A percentile compares a stretch with the other conserved stretches of the same genome.
phyloP scores from a whole-genome alignment of 2,113 vertebrate species.

The Saiga tatarica region DNA sequence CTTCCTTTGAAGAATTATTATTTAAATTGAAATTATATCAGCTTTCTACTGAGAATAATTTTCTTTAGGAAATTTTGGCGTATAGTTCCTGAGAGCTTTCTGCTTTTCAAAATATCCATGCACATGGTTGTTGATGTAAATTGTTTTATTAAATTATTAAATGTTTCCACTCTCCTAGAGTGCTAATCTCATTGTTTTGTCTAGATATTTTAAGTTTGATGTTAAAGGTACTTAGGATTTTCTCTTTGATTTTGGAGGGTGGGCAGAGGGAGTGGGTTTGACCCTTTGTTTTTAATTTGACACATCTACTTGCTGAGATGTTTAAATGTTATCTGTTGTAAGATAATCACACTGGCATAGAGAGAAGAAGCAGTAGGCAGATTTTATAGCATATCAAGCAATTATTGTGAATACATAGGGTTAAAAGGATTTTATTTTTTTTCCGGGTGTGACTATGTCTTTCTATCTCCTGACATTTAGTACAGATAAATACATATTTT shows the following conservation, averaged over 20 bases:
- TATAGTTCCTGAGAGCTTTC: constrained; percentile 21
- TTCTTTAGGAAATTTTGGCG: constrained; percentile 32
- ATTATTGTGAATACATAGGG: not conserved
- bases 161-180: not conserved
- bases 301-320: not conserved
- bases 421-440: constrained; percentile 18
- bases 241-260: not conserved
- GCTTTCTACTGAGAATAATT: constrained; percentile 11
- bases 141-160: constrained; percentile 41
- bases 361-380: constrained; percentile 9
- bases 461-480: constrained; percentile 19
- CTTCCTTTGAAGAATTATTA: not conserved
- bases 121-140: not conserved
- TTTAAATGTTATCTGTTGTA: not conserved
- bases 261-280: not conserved
- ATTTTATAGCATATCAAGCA: not conserved
- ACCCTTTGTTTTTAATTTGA: constrained; percentile 55
- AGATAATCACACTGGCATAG: not conserved
- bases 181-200: constrained; percentile 34
- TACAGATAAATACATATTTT: not conserved
- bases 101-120: constrained; percentile 35
- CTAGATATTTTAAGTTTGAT: constrained; percentile 30
- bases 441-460: not conserved
- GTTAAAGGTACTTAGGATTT: constrained; percentile 3
- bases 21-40: constrained; percentile 42